Base-by-base conservation (phyloP, 2,888 invertebrate species). In the Chironomus riparius region DNA sequence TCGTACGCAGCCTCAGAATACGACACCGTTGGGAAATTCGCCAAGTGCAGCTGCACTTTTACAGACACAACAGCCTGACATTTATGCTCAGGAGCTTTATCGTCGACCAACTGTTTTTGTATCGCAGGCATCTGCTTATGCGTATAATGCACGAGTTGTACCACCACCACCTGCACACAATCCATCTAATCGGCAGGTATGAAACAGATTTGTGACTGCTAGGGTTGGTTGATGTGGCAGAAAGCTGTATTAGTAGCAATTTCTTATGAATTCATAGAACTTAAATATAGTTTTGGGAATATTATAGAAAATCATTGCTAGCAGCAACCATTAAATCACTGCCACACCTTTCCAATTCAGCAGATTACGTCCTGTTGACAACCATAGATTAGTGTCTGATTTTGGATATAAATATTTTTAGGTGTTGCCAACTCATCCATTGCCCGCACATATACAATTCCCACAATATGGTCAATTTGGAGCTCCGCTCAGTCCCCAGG, bases 401-500 rank as follows among this genome's bases (percentile, higher is more conserved):
- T 38, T 38, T 38, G 38, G 38, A 38, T 2, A 21, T 18, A 5
- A 22, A 47, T 48, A 61, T 77, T 77, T 38, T 78, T 88, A 91
- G 84, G 85, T 88, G 62, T 84, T 86, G 79, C 88, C 92, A 77
- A 87, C 89, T 71, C 92, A 93, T 84, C 92, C 92, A 68, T 84
- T 93, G 80, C 93, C 93, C 78, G 93, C 93, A 7, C 93, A 94
- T 83, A 89, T 93, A 83, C 92, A 92, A 82, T 92, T 91, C 81
- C 89, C 89, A 28, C 89, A 90, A 79, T 89, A 88, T 80, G 87
- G 84, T 80, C 85, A 85, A 80, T 84, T 84, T 80, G 84, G 83
- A 78, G 74, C 74, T 21, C 85, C 85, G 70, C 79, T 85, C 61
- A 84, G 85, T 81, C 85, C 85, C 77, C 84, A 84, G 80, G 84